These are phyloP conservation scores for Polypterus senegalus DNA, from an alignment of 2,113 vertebrate species.

Conservation along the genomic window DNA sequence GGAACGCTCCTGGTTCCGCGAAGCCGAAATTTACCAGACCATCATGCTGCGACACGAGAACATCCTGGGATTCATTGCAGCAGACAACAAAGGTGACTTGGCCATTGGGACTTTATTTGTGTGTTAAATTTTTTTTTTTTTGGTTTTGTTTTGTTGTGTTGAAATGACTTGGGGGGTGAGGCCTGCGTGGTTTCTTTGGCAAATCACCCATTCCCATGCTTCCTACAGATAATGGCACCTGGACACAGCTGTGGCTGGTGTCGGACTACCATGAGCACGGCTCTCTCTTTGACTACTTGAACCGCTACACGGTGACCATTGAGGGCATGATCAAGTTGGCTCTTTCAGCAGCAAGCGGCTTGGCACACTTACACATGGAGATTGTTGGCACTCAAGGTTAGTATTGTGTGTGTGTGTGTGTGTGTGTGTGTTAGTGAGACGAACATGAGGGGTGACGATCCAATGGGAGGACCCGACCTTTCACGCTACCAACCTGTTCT, in stretches of 20 bases:
- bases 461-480: not conserved
- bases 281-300: conserved; percentile 91
- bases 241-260: conserved; percentile 95
- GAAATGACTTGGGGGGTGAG: too few species aligned
- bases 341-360: conserved; percentile 81
- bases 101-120: not conserved
- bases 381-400: conserved; percentile 97
- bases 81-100: conserved; percentile 84
- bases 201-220: conserved; percentile 4
- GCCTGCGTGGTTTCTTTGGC: too few species aligned
- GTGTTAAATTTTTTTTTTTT: too few species aligned
- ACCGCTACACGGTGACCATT: conserved; percentile 85
- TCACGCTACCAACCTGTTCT: not conserved
- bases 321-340: conserved; percentile 94
- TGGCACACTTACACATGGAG: conserved; percentile 97
- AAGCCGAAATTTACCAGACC: conserved; percentile 94
- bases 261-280: conserved; percentile 94
- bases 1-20: conserved; percentile 94
- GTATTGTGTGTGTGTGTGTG: fast-evolving
- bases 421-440: not conserved
- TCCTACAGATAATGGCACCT: conserved; percentile 83
- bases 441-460: not conserved
- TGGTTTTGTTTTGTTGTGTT: not conserved
- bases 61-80: conserved; percentile 92
- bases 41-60: conserved; percentile 96